These are phyloP conservation scores for Acrossocheilus fasciatus DNA, from an alignment of 2,797 vertebrate species.

Conservation along the genomic window DNA sequence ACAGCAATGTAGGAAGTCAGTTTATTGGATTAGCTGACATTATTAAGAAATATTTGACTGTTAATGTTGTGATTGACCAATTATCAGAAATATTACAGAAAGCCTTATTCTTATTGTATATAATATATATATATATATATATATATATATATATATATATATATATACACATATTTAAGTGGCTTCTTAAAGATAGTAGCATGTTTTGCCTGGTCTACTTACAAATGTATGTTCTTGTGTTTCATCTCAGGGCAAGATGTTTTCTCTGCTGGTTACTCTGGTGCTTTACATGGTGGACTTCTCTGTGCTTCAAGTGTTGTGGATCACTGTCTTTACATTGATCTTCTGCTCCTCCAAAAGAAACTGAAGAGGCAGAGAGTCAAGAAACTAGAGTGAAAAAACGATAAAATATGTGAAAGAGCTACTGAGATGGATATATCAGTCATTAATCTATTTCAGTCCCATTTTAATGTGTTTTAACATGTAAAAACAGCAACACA, in stretches of 20 bases:
- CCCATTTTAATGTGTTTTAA: neutral
- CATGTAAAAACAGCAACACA: neutral
- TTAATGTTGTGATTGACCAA: neutral
- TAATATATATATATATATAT: too few relatives aligned
- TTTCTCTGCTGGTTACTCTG: neutral
- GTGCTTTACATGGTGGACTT: slow-evolving; percentile 12
- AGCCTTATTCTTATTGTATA: too few relatives aligned
- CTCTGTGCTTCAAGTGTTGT: slow-evolving; percentile 30
- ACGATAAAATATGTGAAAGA: neutral
- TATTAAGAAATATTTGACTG: neutral
- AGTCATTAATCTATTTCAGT: neutral
- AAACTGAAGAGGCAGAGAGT: neutral
- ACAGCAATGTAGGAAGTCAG: too few relatives aligned
- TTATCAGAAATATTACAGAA: neutral
- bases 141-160: too few relatives aligned
- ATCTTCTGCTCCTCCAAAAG: neutral
- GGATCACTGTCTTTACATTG: neutral
- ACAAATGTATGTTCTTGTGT: neutral
- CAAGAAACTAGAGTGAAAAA: slow-evolving; percentile 8
- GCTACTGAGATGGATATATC: neutral
- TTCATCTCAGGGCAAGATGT: neutral
- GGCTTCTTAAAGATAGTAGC: neutral
- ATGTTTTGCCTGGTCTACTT: neutral
- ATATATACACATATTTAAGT: too few relatives aligned
- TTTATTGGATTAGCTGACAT: neutral